Conservation (phyloP, 2,113 vertebrate species). For the Mystacornis crossleyi region DNA sequence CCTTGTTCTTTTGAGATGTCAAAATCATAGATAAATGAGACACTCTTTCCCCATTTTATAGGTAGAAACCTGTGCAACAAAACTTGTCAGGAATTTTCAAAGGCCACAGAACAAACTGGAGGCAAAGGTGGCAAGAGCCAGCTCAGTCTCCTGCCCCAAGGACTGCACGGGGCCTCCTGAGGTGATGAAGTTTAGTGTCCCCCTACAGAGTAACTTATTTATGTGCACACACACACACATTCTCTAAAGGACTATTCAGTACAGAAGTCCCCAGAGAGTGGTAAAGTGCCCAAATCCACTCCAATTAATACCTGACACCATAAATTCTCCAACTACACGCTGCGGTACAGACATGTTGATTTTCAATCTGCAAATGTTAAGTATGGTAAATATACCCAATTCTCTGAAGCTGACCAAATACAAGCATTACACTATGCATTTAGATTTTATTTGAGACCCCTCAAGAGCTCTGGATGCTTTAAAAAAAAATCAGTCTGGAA, state of each 20-base stretch:
- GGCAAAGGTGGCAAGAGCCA: background rate
- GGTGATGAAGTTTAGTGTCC: background rate
- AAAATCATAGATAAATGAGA: background rate
- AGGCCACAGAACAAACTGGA: background rate
- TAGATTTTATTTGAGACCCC: slow-evolving; percentile 59
- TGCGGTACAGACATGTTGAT: slow-evolving; percentile 58
- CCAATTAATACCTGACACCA: slow-evolving; percentile 47
- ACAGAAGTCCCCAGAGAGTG: slow-evolving; percentile 13
- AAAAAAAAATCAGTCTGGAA: background rate
- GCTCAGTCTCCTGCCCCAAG: background rate
- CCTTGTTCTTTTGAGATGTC: background rate
- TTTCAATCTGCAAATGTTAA: slow-evolving; percentile 64
- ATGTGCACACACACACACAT: background rate
- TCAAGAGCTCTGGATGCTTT: slow-evolving; percentile 46
- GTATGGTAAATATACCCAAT: slow-evolving; percentile 57
- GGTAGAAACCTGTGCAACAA: background rate
- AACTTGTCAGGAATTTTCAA: background rate
- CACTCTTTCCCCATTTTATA: background rate
- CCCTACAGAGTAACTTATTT: slow-evolving; percentile 16
- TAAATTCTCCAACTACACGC: slow-evolving; percentile 32
- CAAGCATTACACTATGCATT: slow-evolving; percentile 38
- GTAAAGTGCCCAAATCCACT: slow-evolving; percentile 56
- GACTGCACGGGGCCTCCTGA: background rate
- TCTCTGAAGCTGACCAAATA: slow-evolving; percentile 54
- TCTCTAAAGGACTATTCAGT: slow-evolving; percentile 39